phyloP scores from a whole-genome alignment of 2,888 invertebrate genomes.

The Mylabris sibirica region DNA sequence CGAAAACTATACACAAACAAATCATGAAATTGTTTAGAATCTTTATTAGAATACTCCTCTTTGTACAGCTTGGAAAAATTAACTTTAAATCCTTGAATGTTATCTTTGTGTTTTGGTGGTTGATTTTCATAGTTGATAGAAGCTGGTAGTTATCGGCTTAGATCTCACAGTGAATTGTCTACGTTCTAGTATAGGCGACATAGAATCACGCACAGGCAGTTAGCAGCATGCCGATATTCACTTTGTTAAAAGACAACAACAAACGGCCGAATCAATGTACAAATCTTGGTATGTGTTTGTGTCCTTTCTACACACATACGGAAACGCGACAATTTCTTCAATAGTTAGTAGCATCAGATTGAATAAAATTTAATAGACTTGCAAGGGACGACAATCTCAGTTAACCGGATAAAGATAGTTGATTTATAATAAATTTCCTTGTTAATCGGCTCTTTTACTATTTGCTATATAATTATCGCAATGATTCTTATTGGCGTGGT shows the following conservation, averaged over 20 bases:
- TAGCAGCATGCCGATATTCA: conserved; percentile 55
- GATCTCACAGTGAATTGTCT: conserved; percentile 7
- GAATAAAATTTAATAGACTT: neutral
- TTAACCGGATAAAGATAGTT: conserved; percentile 7
- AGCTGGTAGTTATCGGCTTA: conserved; percentile 1
- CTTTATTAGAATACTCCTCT: too few relatives aligned
- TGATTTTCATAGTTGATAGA: neutral
- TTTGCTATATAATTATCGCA: neutral
- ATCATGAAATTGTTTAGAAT: too few relatives aligned
- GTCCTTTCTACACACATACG: conserved; percentile 42
- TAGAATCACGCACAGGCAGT: conserved; percentile 55
- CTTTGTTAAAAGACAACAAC: conserved; percentile 51
- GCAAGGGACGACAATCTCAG: too few relatives aligned
- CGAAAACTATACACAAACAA: too few relatives aligned
- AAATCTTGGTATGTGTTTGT: conserved; percentile 49
- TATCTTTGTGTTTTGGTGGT: conserved; percentile 1
- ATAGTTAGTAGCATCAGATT: neutral
- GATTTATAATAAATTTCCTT: conserved; percentile 12
- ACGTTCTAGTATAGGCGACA: conserved; percentile 35
- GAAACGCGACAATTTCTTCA: neutral
- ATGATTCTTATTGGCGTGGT: neutral
- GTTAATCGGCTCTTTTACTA: neutral
- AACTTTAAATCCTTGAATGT: neutral
- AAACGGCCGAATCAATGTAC: conserved; percentile 48
- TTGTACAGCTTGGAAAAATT: neutral